A percentile compares a stretch with the other conserved stretches of the same genome.
phyloP scores from a whole-genome alignment of 2,113 vertebrate species.

The Columba livia region DNA sequence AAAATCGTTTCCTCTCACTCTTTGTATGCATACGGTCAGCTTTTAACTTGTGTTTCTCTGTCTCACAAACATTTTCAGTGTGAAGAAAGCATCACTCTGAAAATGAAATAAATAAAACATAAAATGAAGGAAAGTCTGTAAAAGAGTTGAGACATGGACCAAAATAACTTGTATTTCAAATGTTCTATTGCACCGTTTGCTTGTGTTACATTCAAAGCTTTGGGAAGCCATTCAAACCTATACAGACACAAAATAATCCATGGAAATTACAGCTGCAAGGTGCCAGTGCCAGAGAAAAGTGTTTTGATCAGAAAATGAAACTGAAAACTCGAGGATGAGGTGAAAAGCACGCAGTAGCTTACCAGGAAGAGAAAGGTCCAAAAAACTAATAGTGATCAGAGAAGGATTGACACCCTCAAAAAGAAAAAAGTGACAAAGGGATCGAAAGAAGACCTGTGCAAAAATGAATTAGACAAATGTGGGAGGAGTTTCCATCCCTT shows the following conservation, averaged over 20 bases:
- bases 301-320: constrained; percentile 5
- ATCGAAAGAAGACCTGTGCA: not conserved
- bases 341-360: not conserved
- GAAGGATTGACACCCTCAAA: not conserved
- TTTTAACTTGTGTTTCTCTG: not conserved
- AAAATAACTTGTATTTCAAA: constrained; percentile 27
- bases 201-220: not conserved
- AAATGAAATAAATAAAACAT: not conserved
- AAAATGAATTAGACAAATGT: not conserved
- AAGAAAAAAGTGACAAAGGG: not conserved
- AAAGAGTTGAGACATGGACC: constrained; percentile 1
- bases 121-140: not conserved
- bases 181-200: not conserved
- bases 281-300: not conserved
- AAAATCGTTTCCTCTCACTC: not conserved
- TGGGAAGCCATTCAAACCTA: constrained; percentile 18
- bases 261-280: not conserved
- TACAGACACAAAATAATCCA: not conserved
- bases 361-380: not conserved
- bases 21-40: not conserved
- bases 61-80: not conserved
- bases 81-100: not conserved
- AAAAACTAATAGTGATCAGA: not conserved
- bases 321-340: not conserved
- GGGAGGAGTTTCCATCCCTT: not conserved